Base-by-base conservation (phyloP, 2,113 vertebrate species). In the Vicugna pacos region DNA sequence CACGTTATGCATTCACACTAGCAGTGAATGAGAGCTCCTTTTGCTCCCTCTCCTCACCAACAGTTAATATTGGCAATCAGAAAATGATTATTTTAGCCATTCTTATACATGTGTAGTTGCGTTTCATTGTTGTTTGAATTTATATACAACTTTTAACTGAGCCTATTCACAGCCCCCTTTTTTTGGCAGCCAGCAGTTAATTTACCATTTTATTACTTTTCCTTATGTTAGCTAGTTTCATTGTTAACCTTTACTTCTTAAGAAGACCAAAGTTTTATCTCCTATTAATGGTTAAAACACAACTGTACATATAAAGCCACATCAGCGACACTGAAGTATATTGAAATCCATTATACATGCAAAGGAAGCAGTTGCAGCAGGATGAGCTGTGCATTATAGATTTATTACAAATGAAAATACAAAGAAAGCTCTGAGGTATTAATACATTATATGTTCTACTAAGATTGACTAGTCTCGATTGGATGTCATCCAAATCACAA, bases 361-460 rank as follows among this genome's bases (percentile, higher is more conserved):
- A 93, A 94, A 42, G 5, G 32, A 97, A 48, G 4, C 58, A 96
- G 2, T 24, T 93, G 73, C 12, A 72, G 83, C 28, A 92, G 3
- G 46, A 85, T 94, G 17, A 91, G n/a, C 93, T 95, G 81, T 24
- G 82, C 35, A 76, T 70, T 76, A 77, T 11, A 93, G 50, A 4
- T 84, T 87, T 17, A 42, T 72, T 72, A 92, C 70, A 94, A 96
- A 94, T 84, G 50, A 60, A 84, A 88, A 87, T 30, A 38, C 84
- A 90, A 75, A 20, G 20, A 30, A 50, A 38, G 42, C 35, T 58
- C 13, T 35, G 4, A 50, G 46, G 30, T 48, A 96, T 91, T 93
- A 94, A 83, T 87, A 77, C 30, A 76, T 83, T 83, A 89, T 35
- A 32, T 96, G 91, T 90, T 15, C 75, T 91, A 54, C 22, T 67